These are phyloP conservation scores for Danio jaintianensis DNA, from an alignment of 2,797 vertebrate genomes.

Conservation along the genomic window DNA sequence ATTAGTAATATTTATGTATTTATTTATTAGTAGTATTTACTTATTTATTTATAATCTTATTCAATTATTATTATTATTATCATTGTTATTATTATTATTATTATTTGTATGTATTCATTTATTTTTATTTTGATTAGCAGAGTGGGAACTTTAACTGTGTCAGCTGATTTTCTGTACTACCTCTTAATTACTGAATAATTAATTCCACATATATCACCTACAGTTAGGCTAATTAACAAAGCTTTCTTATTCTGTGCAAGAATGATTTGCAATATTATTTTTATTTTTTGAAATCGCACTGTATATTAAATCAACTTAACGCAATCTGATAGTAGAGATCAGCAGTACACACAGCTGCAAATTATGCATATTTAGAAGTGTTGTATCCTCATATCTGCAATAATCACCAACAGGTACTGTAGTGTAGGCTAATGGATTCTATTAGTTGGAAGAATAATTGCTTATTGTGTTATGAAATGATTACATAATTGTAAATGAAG, in stretches of 20 bases:
- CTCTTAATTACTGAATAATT: neutral
- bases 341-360: neutral
- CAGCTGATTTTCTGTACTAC: too few species aligned
- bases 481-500: neutral
- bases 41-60: too few species aligned
- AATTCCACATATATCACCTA: neutral
- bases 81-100: too few species aligned
- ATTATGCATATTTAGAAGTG: neutral
- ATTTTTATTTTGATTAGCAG: too few species aligned
- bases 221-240: neutral
- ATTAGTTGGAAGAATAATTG: slow-evolving; percentile 1
- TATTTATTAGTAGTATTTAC: too few species aligned
- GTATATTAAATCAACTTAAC: neutral
- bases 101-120: too few species aligned
- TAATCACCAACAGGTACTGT: neutral
- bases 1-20: too few species aligned
- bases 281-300: neutral
- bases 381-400: neutral
- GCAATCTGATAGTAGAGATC: neutral
- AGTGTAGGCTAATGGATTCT: neutral
- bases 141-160: too few species aligned
- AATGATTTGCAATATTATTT: neutral
- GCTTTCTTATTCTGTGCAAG: neutral
- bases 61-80: too few species aligned
- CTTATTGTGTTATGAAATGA: neutral